These are phyloP conservation scores for Hartigia nigra DNA, from an alignment of 2,888 invertebrate species.

Conservation along the genomic window DNA sequence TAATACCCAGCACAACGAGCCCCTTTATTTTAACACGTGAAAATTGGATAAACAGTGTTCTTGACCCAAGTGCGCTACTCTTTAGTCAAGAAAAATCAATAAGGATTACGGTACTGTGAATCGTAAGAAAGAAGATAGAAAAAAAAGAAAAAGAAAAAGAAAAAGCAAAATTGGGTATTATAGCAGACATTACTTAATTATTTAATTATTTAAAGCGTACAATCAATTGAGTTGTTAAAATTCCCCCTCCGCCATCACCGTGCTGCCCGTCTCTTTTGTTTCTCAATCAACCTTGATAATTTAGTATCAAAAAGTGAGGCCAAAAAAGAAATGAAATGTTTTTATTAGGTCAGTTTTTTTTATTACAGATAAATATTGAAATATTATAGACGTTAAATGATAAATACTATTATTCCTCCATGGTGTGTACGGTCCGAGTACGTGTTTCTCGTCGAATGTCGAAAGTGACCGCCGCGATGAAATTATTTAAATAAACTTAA, in stretches of 20 bases:
- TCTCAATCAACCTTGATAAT: slow-evolving; percentile 15
- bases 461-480: not conserved
- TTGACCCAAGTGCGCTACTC: not conserved
- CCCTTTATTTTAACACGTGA: not conserved
- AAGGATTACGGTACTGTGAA: not conserved
- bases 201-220: slow-evolving; percentile 8
- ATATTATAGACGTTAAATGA: slow-evolving; percentile 52
- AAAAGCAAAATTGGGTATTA: not conserved
- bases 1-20: slow-evolving; percentile 3
- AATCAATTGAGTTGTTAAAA: not conserved
- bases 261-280: not conserved
- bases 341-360: slow-evolving; percentile 62
- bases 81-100: not conserved
- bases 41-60: not conserved
- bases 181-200: slow-evolving; percentile 9
- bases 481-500: not conserved
- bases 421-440: slow-evolving; percentile 45
- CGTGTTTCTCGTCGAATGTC: not conserved
- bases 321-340: slow-evolving; percentile 55
- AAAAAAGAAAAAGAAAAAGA: not conserved
- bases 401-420: slow-evolving; percentile 48
- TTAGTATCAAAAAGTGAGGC: slow-evolving; percentile 51
- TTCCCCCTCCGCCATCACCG: not conserved
- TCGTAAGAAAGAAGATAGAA: too few species aligned
- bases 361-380: slow-evolving; percentile 54